Percentiles rank a stretch among this genome's conserved stretches.
phyloP scores from a whole-genome alignment of 2,113 vertebrate genomes.

The Chinchilla lanigera region DNA sequence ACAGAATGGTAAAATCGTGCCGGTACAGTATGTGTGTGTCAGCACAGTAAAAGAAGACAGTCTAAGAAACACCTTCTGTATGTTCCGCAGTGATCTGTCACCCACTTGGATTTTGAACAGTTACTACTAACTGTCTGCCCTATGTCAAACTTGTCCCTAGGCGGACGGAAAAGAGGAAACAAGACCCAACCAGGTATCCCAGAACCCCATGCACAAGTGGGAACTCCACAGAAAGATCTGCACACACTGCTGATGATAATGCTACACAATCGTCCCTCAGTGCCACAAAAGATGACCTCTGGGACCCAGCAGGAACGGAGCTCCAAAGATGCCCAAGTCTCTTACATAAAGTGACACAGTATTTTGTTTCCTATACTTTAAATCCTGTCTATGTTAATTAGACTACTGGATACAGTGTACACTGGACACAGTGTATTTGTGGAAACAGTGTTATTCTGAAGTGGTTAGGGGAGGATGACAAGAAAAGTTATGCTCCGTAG shows the following conservation, averaged over 20 bases:
- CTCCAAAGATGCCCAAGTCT: neutral
- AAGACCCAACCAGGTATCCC: neutral
- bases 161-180: too few relatives aligned
- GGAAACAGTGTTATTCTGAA: too few relatives aligned
- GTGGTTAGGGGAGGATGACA: neutral
- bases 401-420: neutral
- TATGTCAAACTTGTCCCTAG: neutral
- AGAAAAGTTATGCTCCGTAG: neutral
- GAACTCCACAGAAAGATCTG: neutral
- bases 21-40: neutral
- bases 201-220: neutral
- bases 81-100: too few relatives aligned
- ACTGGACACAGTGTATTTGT: neutral
- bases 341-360: neutral
- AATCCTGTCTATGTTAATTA: neutral
- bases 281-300: neutral
- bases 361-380: too few relatives aligned
- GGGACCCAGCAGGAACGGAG: neutral
- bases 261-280: accelerated
- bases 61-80: too few relatives aligned
- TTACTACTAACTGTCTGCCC: neutral
- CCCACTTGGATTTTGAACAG: neutral
- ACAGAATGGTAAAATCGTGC: neutral
- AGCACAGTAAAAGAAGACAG: neutral
- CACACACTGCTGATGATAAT: neutral